phyloP scores from a whole-genome alignment of 1,140 invertebrate genomes.

The Antheraea mylitta region DNA sequence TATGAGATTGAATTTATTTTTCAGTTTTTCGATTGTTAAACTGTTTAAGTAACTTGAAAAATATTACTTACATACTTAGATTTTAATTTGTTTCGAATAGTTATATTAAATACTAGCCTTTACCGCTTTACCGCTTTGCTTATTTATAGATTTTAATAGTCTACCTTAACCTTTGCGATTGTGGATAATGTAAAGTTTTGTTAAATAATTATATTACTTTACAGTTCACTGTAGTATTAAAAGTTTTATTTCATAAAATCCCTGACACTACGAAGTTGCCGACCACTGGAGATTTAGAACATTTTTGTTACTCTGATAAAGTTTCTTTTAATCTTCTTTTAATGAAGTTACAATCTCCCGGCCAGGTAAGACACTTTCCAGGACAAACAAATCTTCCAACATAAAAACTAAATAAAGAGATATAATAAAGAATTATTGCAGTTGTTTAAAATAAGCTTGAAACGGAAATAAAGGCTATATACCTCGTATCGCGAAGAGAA shows the following conservation, averaged over 20 bases:
- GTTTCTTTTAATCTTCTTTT: slow-evolving; percentile 67
- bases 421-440: slow-evolving; percentile 18
- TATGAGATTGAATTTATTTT: too few species aligned
- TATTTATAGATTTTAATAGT: too few species aligned
- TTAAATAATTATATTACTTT: slow-evolving; percentile 16
- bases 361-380: slow-evolving; percentile 49
- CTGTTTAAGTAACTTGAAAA: too few species aligned
- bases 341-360: slow-evolving; percentile 55
- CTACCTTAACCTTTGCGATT: too few species aligned
- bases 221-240: slow-evolving; percentile 32
- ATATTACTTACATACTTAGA: too few species aligned
- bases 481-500: not conserved
- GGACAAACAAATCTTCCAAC: slow-evolving; percentile 41
- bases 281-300: slow-evolving; percentile 39
- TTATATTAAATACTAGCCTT: too few species aligned
- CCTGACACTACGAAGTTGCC: slow-evolving; percentile 21
- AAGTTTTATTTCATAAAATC: slow-evolving; percentile 49
- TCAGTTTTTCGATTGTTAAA: too few species aligned
- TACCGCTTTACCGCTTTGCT: too few species aligned
- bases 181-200: not conserved
- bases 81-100: too few species aligned
- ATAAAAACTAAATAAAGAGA: slow-evolving; percentile 20
- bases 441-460: slow-evolving; percentile 10
- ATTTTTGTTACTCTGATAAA: slow-evolving; percentile 51
- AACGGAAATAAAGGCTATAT: slow-evolving; percentile 3